Conservation (phyloP, 2,113 vertebrate species). For the Solea solea region DNA sequence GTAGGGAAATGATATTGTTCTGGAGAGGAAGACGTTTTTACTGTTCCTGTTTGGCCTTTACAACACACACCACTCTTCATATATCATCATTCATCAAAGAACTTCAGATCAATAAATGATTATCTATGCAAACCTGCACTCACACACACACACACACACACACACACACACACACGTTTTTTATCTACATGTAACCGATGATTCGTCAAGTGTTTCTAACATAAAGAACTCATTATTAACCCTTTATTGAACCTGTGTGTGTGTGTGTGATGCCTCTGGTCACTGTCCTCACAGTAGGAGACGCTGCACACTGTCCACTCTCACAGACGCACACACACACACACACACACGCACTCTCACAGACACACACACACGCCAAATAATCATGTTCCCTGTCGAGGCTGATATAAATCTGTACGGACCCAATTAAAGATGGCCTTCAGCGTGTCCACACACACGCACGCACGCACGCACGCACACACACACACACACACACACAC, state of each 20-base stretch:
- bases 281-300: conserved; percentile 63
- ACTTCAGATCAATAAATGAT: no score
- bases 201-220: no score
- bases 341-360: conserved; percentile 14
- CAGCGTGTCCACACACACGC: conserved; percentile 65
- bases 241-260: conserved; percentile 25
- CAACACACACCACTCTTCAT: no score
- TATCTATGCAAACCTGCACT: no score
- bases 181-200: no score
- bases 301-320: conserved; percentile 70
- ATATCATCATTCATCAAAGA: no score
- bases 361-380: conserved; percentile 58
- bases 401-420: conserved; percentile 75
- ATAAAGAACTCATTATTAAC: no score
- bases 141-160: no score
- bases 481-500: conserved; percentile 7
- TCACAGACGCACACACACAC: conserved; percentile 66
- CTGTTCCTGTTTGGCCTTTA: no score
- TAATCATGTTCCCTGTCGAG: conserved; percentile 78
- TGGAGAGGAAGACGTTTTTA: no score
- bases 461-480: conserved; percentile 28
- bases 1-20: no score
- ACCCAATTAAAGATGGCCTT: conserved; percentile 79
- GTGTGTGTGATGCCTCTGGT: conserved; percentile 65
- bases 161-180: no score